A percentile compares a stretch with the other conserved stretches of the same genome.
Evolutionary conservation across 2,888 invertebrate species (phyloP).

Genomic region (Rhimphoctona megacephalus): DNA sequence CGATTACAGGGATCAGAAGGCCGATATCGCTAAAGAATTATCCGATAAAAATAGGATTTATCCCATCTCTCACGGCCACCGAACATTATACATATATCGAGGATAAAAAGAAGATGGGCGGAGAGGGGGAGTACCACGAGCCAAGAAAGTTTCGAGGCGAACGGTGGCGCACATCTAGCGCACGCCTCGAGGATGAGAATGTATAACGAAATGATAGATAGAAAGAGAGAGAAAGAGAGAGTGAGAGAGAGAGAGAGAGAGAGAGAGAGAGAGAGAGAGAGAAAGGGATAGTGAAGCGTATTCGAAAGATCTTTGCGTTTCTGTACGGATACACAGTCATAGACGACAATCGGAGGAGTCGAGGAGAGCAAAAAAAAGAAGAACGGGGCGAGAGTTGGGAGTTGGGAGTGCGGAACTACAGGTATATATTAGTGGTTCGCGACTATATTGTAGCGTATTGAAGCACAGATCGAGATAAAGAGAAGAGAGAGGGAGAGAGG

Average conservation of each 20-base stretch:
- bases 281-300: slow-evolving; percentile 16
- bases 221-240: not conserved
- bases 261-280: not conserved
- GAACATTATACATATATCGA: not conserved
- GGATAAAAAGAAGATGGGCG: not conserved
- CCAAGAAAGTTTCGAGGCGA: slow-evolving; percentile 60
- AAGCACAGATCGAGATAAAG: slow-evolving; percentile 40
- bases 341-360: slow-evolving; percentile 21
- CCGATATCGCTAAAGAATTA: slow-evolving; percentile 51
- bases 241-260: not conserved
- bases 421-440: slow-evolving; percentile 36
- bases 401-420: slow-evolving; percentile 32
- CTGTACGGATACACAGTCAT: slow-evolving; percentile 20
- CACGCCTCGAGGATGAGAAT: slow-evolving; percentile 54
- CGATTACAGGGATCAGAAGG: slow-evolving; percentile 53
- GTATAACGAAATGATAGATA: slow-evolving; percentile 25
- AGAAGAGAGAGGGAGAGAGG: slow-evolving; percentile 27
- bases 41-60: slow-evolving; percentile 55
- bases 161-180: slow-evolving; percentile 43
- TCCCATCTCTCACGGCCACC: slow-evolving; percentile 7
- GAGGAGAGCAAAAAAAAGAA: slow-evolving; percentile 17
- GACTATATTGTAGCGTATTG: slow-evolving; percentile 44
- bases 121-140: slow-evolving; percentile 8
- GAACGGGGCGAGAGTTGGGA: slow-evolving; percentile 16
- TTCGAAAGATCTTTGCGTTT: slow-evolving; percentile 53